Base-by-base conservation (phyloP, 1,140 invertebrate species). In the Leguminivora glycinivorella region DNA sequence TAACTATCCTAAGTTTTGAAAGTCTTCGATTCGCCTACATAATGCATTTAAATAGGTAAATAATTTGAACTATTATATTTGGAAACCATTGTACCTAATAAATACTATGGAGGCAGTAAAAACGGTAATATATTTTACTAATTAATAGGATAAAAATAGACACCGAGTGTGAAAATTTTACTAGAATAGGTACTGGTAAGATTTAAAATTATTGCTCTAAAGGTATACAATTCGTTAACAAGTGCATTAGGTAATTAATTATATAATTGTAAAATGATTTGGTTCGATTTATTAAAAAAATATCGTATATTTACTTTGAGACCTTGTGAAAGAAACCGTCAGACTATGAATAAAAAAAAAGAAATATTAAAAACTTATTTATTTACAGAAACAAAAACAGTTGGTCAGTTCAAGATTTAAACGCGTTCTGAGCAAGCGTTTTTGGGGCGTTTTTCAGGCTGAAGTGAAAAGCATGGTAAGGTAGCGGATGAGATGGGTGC, bases 401-500 rank as follows among this genome's bases (percentile, higher is more conserved):
- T 85, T 82, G 80, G 79, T 83, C 72, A 72, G 69, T 77, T 75
- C 69, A 25, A 68, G 56, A 72, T 71, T 70, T 58, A n/a, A 72
- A 56, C 70, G 56, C 71, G 74, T 75, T 75, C 68, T 40, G 67
- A 72, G 79, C 75, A 69, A 71, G 74, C 77, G 68, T 69, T 69
- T 75, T 70, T 73, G 77, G 71, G 76, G 70, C 68, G 47, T 76
- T 75, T 75, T 71, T 68, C 70, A 68, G 43, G 77, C 70, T 78
- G 74, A 69, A 75, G 83, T 89, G 87, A 87, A 75, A 91, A 91
- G 89, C 89, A 87, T 88, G 82, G 85, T 88, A 87, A 89, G 85
- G 86, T 89, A 91, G 89, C 87, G 79, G 77, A 77, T 88, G 88
- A 83, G 85, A 83, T 78, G 75, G 80, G 78, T 84, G 82, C 76